Evolutionary conservation across 1,140 invertebrate genomes (phyloP), one percentile per base, ranked within the genome.

Genomic region (Drosophila auraria): DNA sequence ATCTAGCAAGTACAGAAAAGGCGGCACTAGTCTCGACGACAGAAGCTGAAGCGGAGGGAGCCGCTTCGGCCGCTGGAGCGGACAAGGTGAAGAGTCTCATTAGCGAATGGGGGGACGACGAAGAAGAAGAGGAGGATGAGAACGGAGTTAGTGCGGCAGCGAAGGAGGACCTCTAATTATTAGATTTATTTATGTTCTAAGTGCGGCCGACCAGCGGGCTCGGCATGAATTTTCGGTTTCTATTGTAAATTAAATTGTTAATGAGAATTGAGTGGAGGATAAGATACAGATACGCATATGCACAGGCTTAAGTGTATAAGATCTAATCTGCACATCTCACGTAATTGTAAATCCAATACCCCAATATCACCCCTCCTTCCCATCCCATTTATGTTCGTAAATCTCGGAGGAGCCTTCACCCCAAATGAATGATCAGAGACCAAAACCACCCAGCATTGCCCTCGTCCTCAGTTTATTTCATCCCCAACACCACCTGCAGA

Each of bases 101-200:
- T 49, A 93, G 82, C 50, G 92, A 93, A 53, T 93, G 92, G 92
- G 91, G 59, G 2, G 87, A 92, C 45, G 92, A 92, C 53, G 91
- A 92, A 12, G 91, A 92, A 12, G 92, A 92, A 49, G 89, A 87
- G 17, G 89, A 92, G 50, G 90, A 90, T 51, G 86, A 87, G 69
- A 87, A 87, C 80, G 82, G 80, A 42, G 87, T 91, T 25, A 87
- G 71, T 79, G 87, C 84, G 64, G 78, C 70, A 65, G 78, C 83
- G 71, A 87, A 91, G 40, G 83, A 77, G 69, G 74, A 91, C 51
- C 87, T 92, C 76, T 92, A 84, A 92, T 77, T 86, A 76, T 64
- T 91, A 91, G 83, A 92, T 83, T 92, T 92, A 92, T 82, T 91
- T 92, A 86, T 87, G 74, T 92, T 92, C 76, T 91, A 92, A 91